These are phyloP conservation scores for Elgaria multicarinata DNA, from an alignment of 2,113 vertebrate species.

Conservation along the genomic window DNA sequence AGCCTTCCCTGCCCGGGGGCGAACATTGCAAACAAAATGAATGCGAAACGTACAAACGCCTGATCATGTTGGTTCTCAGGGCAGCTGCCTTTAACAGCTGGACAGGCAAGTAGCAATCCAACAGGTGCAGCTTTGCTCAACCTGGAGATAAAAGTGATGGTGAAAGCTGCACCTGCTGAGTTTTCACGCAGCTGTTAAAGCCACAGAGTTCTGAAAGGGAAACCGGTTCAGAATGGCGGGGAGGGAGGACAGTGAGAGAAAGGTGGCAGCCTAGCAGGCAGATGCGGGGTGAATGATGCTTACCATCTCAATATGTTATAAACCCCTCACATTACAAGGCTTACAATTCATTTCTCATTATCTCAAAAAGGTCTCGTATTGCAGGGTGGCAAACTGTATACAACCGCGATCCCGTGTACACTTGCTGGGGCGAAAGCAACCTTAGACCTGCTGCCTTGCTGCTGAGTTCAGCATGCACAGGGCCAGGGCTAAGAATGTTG, in stretches of 20 bases:
- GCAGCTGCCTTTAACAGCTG: not conserved
- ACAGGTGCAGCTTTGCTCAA: conserved; percentile 4
- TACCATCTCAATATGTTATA: not conserved
- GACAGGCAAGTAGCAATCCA: not conserved
- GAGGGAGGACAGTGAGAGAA: not conserved
- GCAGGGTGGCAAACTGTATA: not conserved
- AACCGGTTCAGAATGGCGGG: too few relatives aligned
- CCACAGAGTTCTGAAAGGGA: not conserved
- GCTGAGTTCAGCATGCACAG: not conserved
- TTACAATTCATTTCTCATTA: not conserved
- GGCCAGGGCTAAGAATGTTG: not conserved
- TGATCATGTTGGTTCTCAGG: not conserved
- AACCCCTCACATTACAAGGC: not conserved
- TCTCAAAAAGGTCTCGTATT: not conserved
- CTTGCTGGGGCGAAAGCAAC: too few relatives aligned
- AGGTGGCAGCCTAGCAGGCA: not conserved
- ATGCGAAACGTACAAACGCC: not conserved
- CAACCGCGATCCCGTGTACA: not conserved
- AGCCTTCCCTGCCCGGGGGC: not conserved
- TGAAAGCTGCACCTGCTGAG: not conserved
- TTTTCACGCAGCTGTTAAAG: not conserved
- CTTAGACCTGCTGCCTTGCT: too few relatives aligned
- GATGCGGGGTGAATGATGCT: not conserved
- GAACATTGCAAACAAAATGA: not conserved
- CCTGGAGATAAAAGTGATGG: not conserved